Evolutionary conservation across 2,888 invertebrate genomes (phyloP).

Genomic region (Eucera pruinosa): DNA sequence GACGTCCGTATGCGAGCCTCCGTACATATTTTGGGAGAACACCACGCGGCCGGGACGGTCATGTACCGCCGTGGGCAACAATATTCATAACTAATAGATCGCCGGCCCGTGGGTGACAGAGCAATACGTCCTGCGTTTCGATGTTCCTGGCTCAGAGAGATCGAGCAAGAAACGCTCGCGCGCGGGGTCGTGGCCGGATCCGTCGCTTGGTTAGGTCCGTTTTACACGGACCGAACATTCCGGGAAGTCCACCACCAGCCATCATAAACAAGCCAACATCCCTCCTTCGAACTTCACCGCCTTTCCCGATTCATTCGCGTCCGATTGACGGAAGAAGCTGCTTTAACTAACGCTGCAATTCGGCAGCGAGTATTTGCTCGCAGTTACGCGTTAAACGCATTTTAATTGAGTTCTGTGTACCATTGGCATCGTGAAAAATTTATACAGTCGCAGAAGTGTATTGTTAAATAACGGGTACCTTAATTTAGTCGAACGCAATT

Average conservation of each 20-base stretch:
- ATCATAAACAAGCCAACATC: constrained; percentile 64
- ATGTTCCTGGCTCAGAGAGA: constrained; percentile 74
- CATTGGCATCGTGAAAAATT: too few relatives aligned
- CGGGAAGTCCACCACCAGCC: constrained; percentile 73
- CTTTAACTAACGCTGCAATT: too few relatives aligned
- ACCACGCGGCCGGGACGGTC: constrained; percentile 72
- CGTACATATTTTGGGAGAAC: constrained; percentile 81
- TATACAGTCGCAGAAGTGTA: too few relatives aligned
- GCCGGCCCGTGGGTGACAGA: constrained; percentile 82
- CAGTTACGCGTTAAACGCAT: too few relatives aligned
- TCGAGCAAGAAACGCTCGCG: constrained; percentile 56
- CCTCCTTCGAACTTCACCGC: constrained; percentile 42
- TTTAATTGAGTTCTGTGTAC: too few relatives aligned
- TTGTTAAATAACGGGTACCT: too few relatives aligned
- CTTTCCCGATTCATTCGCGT: too few relatives aligned
- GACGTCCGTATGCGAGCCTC: constrained; percentile 59
- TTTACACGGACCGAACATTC: constrained; percentile 78
- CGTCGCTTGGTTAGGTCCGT: constrained; percentile 69
- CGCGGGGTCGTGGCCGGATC: constrained; percentile 74
- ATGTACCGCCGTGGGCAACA: constrained; percentile 83
- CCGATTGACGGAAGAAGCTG: too few relatives aligned
- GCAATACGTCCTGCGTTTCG: constrained; percentile 83
- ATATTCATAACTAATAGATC: constrained; percentile 84
- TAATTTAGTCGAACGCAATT: too few relatives aligned
- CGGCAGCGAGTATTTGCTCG: too few relatives aligned